Evolutionary conservation across 2,797 vertebrate genomes (phyloP).

Genomic region (Chaunax sp.): DNA sequence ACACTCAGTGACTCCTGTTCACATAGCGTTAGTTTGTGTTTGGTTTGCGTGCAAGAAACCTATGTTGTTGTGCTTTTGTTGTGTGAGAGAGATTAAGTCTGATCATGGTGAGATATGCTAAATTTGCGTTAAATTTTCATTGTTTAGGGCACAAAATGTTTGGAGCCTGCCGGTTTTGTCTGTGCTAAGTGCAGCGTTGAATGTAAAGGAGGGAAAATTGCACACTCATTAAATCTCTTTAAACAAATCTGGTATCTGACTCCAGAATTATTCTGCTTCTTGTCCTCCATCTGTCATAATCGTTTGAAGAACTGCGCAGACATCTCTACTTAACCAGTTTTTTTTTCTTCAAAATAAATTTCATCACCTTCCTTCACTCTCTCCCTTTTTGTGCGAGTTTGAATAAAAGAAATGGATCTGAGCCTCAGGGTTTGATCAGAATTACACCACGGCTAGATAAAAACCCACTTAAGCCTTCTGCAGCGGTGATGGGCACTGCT

Average conservation of each 20-base stretch:
- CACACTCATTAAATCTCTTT: slow-evolving; percentile 35
- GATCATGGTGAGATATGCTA: slow-evolving; percentile 63
- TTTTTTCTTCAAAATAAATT: slow-evolving; percentile 50
- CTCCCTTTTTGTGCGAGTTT: slow-evolving; percentile 22
- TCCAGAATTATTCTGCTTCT: slow-evolving; percentile 21
- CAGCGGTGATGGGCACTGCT: slow-evolving; percentile 41
- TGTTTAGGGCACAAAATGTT: slow-evolving; percentile 30
- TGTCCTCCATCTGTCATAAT: slow-evolving; percentile 36
- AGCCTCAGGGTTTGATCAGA: slow-evolving; percentile 54
- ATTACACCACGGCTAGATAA: slow-evolving; percentile 56
- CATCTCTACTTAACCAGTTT: slow-evolving; percentile 36
- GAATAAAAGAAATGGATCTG: slow-evolving; percentile 32
- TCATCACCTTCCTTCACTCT: slow-evolving; percentile 45
- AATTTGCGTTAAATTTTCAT: slow-evolving; percentile 41
- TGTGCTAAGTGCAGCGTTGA: slow-evolving; percentile 6
- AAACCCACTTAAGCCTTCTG: slow-evolving; percentile 53
- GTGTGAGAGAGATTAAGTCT: slow-evolving; percentile 48
- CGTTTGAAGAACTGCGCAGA: slow-evolving; percentile 5
- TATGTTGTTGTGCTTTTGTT: no score
- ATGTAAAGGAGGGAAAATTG: slow-evolving; percentile 30
- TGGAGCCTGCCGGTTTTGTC: slow-evolving; percentile 27
- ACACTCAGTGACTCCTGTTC: slow-evolving; percentile 82
- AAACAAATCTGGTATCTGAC: slow-evolving; percentile 29
- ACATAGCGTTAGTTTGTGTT: slow-evolving; percentile 62
- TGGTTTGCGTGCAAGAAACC: slow-evolving; percentile 45